Conservation (phyloP, 2,113 vertebrate genomes). For the Indicator maculatus region DNA sequence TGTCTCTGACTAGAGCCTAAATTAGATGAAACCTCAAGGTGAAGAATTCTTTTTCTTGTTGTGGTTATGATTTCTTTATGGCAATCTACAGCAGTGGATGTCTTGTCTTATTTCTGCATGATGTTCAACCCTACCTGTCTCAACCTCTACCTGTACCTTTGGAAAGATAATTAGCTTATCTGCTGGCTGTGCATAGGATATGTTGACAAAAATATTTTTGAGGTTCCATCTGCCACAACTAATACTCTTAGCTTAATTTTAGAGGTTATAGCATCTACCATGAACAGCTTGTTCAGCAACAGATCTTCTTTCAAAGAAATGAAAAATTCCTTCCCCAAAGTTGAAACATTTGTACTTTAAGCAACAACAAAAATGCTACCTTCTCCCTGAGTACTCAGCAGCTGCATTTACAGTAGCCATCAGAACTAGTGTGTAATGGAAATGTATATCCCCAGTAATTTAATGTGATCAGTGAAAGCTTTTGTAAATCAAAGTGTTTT, state of each 20-base stretch:
- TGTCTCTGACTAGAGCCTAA: background rate
- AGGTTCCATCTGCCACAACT: background rate
- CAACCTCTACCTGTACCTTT: background rate
- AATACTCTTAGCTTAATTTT: background rate
- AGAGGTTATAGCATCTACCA: background rate
- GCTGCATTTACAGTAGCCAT: background rate
- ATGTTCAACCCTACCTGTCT: background rate
- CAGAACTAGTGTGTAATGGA: constrained; percentile 5
- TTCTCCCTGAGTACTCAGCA: background rate
- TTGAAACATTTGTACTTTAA: background rate
- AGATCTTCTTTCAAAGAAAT: background rate
- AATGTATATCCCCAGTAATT: constrained; percentile 13
- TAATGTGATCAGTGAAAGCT: constrained; percentile 34
- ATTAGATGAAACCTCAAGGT: background rate
- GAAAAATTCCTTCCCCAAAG: background rate
- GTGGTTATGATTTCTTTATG: background rate
- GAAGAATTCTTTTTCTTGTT: background rate
- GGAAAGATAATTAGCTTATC: background rate
- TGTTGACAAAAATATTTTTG: background rate
- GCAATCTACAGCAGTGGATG: background rate
- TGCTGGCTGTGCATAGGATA: background rate
- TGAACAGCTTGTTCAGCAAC: background rate
- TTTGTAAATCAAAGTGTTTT: constrained; percentile 57
- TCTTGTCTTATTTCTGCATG: background rate
- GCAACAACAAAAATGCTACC: background rate